Conservation (phyloP, 2,888 invertebrate genomes). For the Drosophila longiperda region DNA sequence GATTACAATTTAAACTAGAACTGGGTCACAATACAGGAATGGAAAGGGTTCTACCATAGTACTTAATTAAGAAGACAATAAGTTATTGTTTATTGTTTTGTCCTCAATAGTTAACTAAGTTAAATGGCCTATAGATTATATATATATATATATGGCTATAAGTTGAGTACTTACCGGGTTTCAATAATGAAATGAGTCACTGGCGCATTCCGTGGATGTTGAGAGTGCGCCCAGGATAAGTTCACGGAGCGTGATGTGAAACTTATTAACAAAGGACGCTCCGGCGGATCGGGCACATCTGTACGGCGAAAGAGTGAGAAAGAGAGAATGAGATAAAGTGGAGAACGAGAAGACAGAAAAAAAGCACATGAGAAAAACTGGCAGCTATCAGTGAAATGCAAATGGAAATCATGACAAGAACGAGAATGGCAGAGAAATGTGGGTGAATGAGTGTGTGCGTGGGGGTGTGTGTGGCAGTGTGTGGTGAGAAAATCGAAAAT, state of each 20-base stretch:
- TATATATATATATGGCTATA: not conserved
- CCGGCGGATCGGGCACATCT: constrained; percentile 90
- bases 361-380: constrained; percentile 54
- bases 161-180: constrained; percentile 88
- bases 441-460: not conserved
- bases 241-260: constrained; percentile 91
- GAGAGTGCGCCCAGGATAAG: constrained; percentile 90
- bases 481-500: constrained; percentile 42
- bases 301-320: constrained; percentile 49
- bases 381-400: constrained; percentile 71
- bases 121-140: not conserved
- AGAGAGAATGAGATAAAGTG: constrained; percentile 6
- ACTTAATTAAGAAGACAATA: too few species aligned
- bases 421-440: constrained; percentile 32
- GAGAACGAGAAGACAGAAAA: constrained; percentile 3
- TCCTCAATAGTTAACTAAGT: not conserved
- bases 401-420: constrained; percentile 72
- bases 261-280: constrained; percentile 89
- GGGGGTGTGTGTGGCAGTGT: constrained; percentile 3
- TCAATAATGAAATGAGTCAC: constrained; percentile 90
- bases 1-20: not conserved
- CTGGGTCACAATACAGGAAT: not conserved
- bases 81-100: not conserved
- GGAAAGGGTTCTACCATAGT: not conserved
- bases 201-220: constrained; percentile 89